Evolutionary conservation across 2,797 vertebrate genomes (phyloP).

Genomic region (Lutjanus campechanus): DNA sequence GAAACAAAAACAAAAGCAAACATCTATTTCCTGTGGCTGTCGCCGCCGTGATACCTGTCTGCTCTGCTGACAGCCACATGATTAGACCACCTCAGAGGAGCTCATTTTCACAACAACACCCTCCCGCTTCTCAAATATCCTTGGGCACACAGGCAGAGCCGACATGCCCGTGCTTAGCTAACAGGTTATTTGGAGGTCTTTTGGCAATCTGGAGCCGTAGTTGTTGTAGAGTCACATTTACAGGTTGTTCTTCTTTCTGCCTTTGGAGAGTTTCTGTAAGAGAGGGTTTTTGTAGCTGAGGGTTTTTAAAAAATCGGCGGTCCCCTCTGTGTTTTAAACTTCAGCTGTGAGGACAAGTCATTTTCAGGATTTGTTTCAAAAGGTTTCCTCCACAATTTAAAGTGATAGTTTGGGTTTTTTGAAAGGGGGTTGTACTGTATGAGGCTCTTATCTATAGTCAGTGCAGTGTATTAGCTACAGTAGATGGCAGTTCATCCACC

Average conservation of each 20-base stretch:
- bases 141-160: slow-evolving; percentile 37
- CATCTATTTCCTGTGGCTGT: slow-evolving; percentile 55
- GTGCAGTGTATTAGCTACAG: too few relatives aligned
- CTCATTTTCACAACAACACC: slow-evolving; percentile 54
- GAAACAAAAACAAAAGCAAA: slow-evolving; percentile 49
- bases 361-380: not conserved
- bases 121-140: slow-evolving; percentile 20
- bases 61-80: slow-evolving; percentile 40
- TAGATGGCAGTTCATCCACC: too few relatives aligned
- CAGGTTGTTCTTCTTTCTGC: not conserved
- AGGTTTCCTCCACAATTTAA: not conserved
- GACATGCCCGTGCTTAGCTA: not conserved
- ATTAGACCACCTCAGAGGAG: slow-evolving; percentile 54
- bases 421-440: too few relatives aligned
- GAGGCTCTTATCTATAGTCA: too few relatives aligned
- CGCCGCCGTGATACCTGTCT: slow-evolving; percentile 39
- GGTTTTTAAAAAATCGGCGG: not conserved
- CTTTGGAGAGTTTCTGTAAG: not conserved
- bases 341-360: not conserved
- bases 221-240: not conserved
- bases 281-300: not conserved
- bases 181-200: slow-evolving; percentile 24
- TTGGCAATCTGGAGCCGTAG: not conserved
- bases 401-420: too few relatives aligned
- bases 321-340: not conserved